These are phyloP conservation scores for Bambusicola thoracicus DNA, from an alignment of 2,113 vertebrate genomes.

Conservation along the genomic window DNA sequence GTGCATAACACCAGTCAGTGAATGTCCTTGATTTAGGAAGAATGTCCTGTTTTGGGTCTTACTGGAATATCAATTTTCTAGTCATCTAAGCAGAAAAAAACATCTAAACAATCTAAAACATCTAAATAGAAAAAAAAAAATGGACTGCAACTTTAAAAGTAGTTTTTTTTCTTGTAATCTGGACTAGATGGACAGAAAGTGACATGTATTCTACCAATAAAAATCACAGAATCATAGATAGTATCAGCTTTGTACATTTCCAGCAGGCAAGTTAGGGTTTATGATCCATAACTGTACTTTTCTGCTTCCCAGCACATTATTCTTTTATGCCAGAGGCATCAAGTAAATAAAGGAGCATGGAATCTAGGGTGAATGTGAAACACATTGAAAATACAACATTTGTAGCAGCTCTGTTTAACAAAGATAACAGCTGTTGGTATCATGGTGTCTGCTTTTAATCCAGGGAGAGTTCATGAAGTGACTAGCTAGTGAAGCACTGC, in stretches of 20 bases:
- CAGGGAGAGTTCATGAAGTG: background rate
- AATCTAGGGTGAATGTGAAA: background rate
- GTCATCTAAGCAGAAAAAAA: background rate
- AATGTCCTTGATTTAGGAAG: background rate
- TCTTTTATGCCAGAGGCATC: slow-evolving; percentile 30
- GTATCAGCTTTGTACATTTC: slow-evolving; percentile 6
- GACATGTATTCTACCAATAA: background rate
- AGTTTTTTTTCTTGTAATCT: slow-evolving; percentile 24
- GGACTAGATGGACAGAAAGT: slow-evolving; percentile 5
- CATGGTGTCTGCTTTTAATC: background rate
- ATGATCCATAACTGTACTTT: slow-evolving; percentile 29
- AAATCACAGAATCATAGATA: background rate
- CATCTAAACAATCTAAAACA: no score
- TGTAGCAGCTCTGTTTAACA: background rate
- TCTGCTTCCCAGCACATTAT: slow-evolving; percentile 3
- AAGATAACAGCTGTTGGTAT: background rate
- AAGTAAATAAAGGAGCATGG: slow-evolving; percentile 24
- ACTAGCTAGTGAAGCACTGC: background rate
- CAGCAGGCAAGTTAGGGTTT: slow-evolving; percentile 26
- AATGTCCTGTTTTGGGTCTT: background rate
- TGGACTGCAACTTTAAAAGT: background rate
- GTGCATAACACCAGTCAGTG: background rate
- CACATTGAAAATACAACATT: background rate
- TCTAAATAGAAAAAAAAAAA: background rate
- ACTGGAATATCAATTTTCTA: background rate